phyloP scores from a whole-genome alignment of 2,888 invertebrate genomes.

The Campoletis raptor region DNA sequence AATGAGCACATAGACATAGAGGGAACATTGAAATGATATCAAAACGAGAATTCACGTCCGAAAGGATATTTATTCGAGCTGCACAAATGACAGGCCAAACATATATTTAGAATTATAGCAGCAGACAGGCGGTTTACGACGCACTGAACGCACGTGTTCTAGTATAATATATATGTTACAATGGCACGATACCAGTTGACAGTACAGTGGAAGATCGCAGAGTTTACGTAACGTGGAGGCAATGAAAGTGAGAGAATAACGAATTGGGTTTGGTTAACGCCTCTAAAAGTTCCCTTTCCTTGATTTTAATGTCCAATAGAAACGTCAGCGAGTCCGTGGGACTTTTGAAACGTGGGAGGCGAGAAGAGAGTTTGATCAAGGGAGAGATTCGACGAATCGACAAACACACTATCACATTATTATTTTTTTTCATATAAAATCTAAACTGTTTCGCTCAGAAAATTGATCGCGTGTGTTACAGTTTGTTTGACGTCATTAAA shows the following conservation, averaged over 20 bases:
- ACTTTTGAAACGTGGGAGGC: not conserved
- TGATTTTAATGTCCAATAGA: not conserved
- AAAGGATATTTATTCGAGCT: constrained; percentile 30
- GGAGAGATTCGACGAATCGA: not conserved
- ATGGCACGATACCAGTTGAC: constrained; percentile 36
- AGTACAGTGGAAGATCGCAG: constrained; percentile 34
- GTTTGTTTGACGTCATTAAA: constrained; percentile 3
- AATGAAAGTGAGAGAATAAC: not conserved
- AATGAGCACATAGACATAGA: not conserved
- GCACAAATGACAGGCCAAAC: constrained; percentile 19
- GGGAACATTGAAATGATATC: not conserved
- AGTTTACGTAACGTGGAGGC: not conserved
- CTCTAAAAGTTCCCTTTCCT: not conserved
- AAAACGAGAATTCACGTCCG: constrained; percentile 8
- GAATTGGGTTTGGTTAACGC: not conserved
- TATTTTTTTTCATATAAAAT: constrained; percentile 54
- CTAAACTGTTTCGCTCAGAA: constrained; percentile 4
- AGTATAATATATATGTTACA: constrained; percentile 18
- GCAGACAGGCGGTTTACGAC: constrained; percentile 18
- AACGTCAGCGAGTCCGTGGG: not conserved
- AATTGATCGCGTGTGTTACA: constrained; percentile 18
- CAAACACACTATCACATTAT: constrained; percentile 19
- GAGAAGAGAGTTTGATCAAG: not conserved
- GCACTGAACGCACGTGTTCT: constrained; percentile 47
- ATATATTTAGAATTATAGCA: constrained; percentile 36